Evolutionary conservation across 1,140 invertebrate species (phyloP).

Genomic region (Apis laboriosa): DNA sequence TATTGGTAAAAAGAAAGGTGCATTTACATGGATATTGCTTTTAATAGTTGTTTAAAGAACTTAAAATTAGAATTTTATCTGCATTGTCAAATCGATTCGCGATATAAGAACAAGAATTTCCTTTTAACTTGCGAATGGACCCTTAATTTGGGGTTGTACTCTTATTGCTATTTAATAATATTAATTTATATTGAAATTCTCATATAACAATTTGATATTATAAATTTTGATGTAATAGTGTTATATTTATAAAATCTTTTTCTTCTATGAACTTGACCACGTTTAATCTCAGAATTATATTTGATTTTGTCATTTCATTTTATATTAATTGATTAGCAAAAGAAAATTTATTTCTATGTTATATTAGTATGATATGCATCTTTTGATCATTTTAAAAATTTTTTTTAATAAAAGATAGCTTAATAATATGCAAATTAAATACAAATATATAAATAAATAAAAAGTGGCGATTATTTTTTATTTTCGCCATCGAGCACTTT

Average conservation of each 20-base stretch:
- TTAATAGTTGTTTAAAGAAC: not conserved
- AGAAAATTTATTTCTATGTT: not conserved
- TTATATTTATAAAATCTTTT: slow-evolving; percentile 38
- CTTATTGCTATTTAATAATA: slow-evolving; percentile 59
- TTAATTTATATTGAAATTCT: slow-evolving; percentile 51
- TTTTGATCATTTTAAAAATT: not conserved
- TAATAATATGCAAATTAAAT: slow-evolving; percentile 3
- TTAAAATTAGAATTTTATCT: slow-evolving; percentile 17
- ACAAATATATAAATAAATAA: not conserved
- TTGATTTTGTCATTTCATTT: slow-evolving; percentile 6
- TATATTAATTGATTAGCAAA: not conserved
- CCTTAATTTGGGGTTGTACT: slow-evolving; percentile 61
- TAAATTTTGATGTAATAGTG: slow-evolving; percentile 48
- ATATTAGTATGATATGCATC: not conserved
- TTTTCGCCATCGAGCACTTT: too few relatives aligned
- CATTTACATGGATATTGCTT: not conserved
- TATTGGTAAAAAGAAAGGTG: slow-evolving; percentile 29
- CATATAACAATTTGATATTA: slow-evolving; percentile 57
- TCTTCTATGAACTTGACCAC: not conserved
- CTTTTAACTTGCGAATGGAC: slow-evolving; percentile 57
- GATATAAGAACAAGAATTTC: slow-evolving; percentile 41
- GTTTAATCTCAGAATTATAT: not conserved
- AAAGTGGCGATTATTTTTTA: not conserved
- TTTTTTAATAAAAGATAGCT: not conserved
- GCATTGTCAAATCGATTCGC: not conserved